Evolutionary conservation across 2,888 invertebrate genomes (phyloP).

Genomic region (Volucella zonaria): DNA sequence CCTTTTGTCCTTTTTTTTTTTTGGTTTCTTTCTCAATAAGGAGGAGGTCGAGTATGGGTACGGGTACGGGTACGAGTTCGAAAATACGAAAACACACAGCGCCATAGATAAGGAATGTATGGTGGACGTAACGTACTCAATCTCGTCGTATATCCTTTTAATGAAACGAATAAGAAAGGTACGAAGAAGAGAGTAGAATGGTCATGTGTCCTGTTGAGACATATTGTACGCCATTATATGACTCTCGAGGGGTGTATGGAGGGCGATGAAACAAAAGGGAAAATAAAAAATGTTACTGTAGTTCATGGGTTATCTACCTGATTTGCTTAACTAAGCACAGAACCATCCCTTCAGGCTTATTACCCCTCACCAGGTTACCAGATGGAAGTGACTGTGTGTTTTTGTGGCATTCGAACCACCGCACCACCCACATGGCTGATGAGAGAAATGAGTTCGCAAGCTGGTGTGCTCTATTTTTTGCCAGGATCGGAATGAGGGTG

Average conservation of each 20-base stretch:
- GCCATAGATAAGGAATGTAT: constrained; percentile 9
- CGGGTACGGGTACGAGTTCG: too few species aligned
- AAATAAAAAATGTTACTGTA: constrained; percentile 34
- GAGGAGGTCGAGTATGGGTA: too few species aligned
- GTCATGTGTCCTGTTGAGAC: constrained; percentile 25
- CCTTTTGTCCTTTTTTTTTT: too few species aligned
- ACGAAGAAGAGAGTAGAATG: constrained; percentile 4
- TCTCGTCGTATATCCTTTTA: constrained; percentile 30
- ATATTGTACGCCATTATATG: background rate
- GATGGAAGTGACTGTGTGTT: constrained; percentile 31
- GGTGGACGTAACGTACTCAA: too few species aligned
- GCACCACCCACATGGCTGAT: constrained; percentile 11
- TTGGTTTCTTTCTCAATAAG: background rate
- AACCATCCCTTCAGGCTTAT: constrained; percentile 21
- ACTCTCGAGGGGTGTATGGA: background rate
- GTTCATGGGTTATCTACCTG: constrained; percentile 63
- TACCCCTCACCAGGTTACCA: too few species aligned
- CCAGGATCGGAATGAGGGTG: constrained; percentile 27
- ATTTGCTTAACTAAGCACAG: constrained; percentile 46
- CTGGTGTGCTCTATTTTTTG: constrained; percentile 47
- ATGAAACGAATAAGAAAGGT: constrained; percentile 12
- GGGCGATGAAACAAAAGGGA: background rate
- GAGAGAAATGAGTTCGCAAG: constrained; percentile 36
- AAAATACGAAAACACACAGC: constrained; percentile 20
- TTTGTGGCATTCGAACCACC: constrained; percentile 51